Evolutionary conservation across 2,113 vertebrate species (phyloP).

Genomic region (Dromaius novaehollandiae): DNA sequence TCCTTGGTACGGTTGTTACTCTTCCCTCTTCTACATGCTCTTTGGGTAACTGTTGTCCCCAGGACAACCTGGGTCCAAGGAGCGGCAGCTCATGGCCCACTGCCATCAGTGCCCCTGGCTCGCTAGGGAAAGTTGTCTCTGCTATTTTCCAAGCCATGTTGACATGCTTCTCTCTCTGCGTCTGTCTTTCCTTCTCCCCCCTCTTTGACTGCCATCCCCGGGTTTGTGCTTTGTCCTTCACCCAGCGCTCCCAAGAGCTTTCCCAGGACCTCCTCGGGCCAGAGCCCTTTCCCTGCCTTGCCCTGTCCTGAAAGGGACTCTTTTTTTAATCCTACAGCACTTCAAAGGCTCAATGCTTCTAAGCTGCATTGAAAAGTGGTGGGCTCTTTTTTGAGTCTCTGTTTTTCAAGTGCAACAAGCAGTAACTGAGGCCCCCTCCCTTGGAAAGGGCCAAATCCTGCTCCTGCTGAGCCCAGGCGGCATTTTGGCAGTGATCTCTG

Average conservation of each 20-base stretch:
- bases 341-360: background rate
- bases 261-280: background rate
- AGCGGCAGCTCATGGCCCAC: fast-evolving
- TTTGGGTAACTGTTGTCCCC: background rate
- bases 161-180: fast-evolving
- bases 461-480: background rate
- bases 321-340: background rate
- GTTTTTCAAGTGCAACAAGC: background rate
- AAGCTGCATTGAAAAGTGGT: background rate
- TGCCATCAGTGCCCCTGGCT: fast-evolving
- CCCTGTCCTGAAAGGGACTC: background rate
- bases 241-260: background rate
- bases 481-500: background rate
- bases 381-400: background rate
- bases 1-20: background rate
- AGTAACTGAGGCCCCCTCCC: background rate
- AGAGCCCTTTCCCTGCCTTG: background rate
- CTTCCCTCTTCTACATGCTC: background rate
- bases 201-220: background rate
- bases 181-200: background rate
- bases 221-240: background rate
- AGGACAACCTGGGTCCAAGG: fast-evolving
- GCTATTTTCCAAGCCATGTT: background rate
- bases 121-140: background rate
- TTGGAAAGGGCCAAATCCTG: background rate